Conservation (phyloP, 2,797 vertebrate species). For the Ambastaia sidthimunki region DNA sequence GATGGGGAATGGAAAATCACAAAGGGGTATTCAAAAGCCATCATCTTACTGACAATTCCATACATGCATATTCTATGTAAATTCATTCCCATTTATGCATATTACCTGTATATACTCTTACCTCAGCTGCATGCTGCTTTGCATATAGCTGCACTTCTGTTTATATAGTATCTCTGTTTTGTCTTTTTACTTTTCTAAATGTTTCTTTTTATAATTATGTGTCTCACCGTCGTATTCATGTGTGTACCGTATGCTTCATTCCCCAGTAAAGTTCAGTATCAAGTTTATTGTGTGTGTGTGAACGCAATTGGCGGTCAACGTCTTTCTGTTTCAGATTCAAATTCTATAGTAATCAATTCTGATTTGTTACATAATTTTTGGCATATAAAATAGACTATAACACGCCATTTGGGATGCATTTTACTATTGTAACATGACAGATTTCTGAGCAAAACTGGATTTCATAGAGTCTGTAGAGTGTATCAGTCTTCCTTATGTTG, state of each 20-base stretch:
- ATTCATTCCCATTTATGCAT: not conserved
- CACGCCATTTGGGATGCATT: not conserved
- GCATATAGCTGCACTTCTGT: not conserved
- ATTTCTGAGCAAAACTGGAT: not conserved
- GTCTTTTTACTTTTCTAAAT: not conserved
- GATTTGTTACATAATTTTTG: too few relatives aligned
- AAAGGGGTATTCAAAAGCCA: constrained; percentile 14
- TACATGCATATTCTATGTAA: not conserved
- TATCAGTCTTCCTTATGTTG: too few relatives aligned
- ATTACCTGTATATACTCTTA: not conserved
- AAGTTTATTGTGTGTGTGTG: too few relatives aligned
- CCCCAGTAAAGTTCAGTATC: too few relatives aligned
- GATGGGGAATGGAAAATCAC: not conserved
- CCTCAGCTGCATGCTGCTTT: not conserved
- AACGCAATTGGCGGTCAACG: too few relatives aligned
- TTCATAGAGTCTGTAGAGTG: not conserved
- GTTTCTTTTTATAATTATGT: not conserved
- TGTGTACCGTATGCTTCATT: too few relatives aligned
- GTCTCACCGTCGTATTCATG: not conserved
- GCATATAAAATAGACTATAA: not conserved
- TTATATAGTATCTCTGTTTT: not conserved
- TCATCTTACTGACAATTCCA: not conserved
- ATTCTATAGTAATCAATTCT: too few relatives aligned
- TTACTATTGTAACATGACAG: not conserved
- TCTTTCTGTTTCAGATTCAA: too few relatives aligned